Conservation (phyloP, 1,140 invertebrate species). For the Notospermus geniculatus region DNA sequence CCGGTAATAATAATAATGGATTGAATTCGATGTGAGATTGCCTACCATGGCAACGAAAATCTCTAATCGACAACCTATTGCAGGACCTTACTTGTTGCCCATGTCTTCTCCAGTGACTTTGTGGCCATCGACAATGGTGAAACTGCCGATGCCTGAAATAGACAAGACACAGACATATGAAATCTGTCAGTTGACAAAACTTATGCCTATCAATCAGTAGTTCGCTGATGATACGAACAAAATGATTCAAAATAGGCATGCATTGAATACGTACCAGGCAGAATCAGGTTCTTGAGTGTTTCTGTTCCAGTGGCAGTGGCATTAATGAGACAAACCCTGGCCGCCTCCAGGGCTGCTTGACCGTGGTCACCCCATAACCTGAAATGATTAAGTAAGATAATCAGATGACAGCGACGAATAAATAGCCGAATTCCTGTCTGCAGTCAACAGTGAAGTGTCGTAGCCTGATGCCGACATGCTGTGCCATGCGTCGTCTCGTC, state of each 20-base stretch:
- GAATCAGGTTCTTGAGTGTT: slow-evolving; percentile 87
- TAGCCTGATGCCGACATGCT: too few species aligned
- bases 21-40: neutral
- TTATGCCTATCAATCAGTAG: neutral
- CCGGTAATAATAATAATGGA: neutral
- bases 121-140: slow-evolving; percentile 91
- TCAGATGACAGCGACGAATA: neutral
- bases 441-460: too few species aligned
- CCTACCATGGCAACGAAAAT: neutral
- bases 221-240: neutral
- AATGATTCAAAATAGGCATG: neutral
- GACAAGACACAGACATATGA: slow-evolving; percentile 3
- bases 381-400: slow-evolving; percentile 17
- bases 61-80: neutral
- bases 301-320: slow-evolving; percentile 92
- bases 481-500: too few species aligned
- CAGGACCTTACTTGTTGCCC: slow-evolving; percentile 77
- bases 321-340: slow-evolving; percentile 92
- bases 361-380: slow-evolving; percentile 97
- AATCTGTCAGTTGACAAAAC: too few species aligned
- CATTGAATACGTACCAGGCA: slow-evolving; percentile 68
- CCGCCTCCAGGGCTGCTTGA: slow-evolving; percentile 79
- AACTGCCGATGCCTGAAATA: slow-evolving; percentile 73
- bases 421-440: too few species aligned
- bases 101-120: slow-evolving; percentile 79